Base-by-base conservation (phyloP, 2,888 invertebrate species). In the Eristalinus sepulchralis region DNA sequence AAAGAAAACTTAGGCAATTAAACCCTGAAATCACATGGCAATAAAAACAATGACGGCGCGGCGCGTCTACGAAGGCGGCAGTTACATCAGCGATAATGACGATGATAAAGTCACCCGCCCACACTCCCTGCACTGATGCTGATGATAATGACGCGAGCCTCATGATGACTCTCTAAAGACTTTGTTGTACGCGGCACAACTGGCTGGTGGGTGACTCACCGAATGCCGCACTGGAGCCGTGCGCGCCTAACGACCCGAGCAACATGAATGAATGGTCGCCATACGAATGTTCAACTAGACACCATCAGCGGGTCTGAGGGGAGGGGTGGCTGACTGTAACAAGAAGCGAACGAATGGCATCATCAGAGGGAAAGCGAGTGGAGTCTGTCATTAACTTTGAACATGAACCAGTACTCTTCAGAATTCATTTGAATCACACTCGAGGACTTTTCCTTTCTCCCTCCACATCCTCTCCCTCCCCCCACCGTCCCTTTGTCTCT, bases 1-100 rank as follows among this genome's bases (percentile, higher is more conserved):
- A 81, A 85, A 85, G 81, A 73, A 81, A 85, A 85, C 85, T 85
- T 85, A 73, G 73, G 81, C 85, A 85, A 85, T 85, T 85, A 85
- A 85, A 78, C 73, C 81, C 73, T 17, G 47, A 81, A 85, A 85
- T 85, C 85, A 77, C 85, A 81, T 85, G 77, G 85, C 85, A 77
- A 73, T 85, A 85, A 85, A 81, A 85, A 73, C 72, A 81, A 85
- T 81, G 81, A 81, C 77, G 85, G 72, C 84, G 71, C 76, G 76
- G 67, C 77, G 67, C 77, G 59, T 24, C 67, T 66, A 66, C 57
- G 62, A 66, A 71, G 83, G 79, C 80, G 71, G 75, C 75, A 84
- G 83, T 84, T 84, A 84, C 83, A 84, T 80, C 80, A 80, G 84
- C 84, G 84, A 84, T 84, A 84, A 84, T 66, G 83, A 79, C 75